phyloP scores from a whole-genome alignment of 1,140 invertebrate genomes.

The Lanistes nyassanus region DNA sequence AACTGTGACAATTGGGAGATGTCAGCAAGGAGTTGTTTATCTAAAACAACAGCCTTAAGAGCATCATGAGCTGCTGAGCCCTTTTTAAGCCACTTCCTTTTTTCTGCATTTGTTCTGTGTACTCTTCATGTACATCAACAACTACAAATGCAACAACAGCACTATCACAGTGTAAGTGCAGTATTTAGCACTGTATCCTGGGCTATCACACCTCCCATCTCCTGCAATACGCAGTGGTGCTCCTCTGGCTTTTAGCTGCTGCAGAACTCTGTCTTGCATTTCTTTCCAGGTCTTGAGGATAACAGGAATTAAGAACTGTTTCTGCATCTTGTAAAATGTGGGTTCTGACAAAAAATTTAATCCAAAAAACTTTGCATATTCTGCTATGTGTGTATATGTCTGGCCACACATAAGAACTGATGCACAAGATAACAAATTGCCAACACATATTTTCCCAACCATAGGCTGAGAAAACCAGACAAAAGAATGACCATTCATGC shows the following conservation, averaged over 20 bases:
- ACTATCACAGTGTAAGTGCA: not conserved
- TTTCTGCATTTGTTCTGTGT: not conserved
- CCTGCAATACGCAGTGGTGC: not conserved
- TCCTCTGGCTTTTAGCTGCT: not conserved
- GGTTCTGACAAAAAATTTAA: not conserved
- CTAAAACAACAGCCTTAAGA: not conserved
- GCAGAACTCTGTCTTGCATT: not conserved
- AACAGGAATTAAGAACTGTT: not conserved
- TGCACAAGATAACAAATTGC: not conserved
- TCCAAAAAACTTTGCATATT: not conserved
- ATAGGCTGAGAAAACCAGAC: not conserved
- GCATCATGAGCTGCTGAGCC: not conserved
- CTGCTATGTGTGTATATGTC: not conserved
- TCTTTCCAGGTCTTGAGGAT: not conserved
- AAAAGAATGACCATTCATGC: not conserved
- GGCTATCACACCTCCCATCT: not conserved
- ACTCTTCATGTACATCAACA: slow-evolving; percentile 14
- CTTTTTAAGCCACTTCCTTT: not conserved
- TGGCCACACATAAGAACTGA: not conserved
- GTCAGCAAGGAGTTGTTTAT: no score
- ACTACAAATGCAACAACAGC: slow-evolving; percentile 19
- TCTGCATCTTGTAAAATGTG: not conserved
- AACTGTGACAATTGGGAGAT: no score
- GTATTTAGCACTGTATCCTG: not conserved
- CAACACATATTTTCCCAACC: not conserved